Percentiles rank a stretch among this genome's conserved stretches.
Evolutionary conservation across 1,140 invertebrate genomes (phyloP).

Genomic region (Archegozetes longisetosus): DNA sequence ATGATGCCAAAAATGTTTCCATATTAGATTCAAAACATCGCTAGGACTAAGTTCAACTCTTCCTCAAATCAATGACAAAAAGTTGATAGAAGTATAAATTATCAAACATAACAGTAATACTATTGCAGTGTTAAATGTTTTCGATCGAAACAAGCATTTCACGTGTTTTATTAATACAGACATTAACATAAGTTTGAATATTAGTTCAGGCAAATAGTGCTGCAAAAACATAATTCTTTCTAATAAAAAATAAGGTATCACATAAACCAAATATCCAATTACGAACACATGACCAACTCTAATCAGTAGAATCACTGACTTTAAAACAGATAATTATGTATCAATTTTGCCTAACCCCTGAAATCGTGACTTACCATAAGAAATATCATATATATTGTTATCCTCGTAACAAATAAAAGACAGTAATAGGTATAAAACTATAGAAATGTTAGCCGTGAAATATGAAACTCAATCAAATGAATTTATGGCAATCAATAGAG

Average conservation of each 20-base stretch:
- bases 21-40: constrained; percentile 57
- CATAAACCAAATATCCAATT: constrained; percentile 69
- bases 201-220: constrained; percentile 81
- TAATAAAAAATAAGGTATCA: constrained; percentile 75
- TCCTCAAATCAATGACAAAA: constrained; percentile 67
- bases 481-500: too few species aligned
- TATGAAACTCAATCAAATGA: constrained; percentile 84
- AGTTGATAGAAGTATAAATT: constrained; percentile 33
- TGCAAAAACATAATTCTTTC: constrained; percentile 85
- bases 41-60: constrained; percentile 47
- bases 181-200: constrained; percentile 67
- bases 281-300: constrained; percentile 55
- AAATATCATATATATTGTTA: constrained; percentile 54
- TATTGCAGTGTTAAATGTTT: neutral
- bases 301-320: constrained; percentile 50
- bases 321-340: too few species aligned
- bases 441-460: constrained; percentile 52
- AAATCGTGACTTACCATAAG: constrained; percentile 35
- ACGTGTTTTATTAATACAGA: constrained; percentile 64
- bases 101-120: neutral
- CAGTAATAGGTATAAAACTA: constrained; percentile 49
- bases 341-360: too few species aligned
- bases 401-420: constrained; percentile 58
- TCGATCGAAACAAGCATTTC: constrained; percentile 38
- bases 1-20: constrained; percentile 88